Conservation (phyloP, 2,888 invertebrate species). For the Timandra comae region DNA sequence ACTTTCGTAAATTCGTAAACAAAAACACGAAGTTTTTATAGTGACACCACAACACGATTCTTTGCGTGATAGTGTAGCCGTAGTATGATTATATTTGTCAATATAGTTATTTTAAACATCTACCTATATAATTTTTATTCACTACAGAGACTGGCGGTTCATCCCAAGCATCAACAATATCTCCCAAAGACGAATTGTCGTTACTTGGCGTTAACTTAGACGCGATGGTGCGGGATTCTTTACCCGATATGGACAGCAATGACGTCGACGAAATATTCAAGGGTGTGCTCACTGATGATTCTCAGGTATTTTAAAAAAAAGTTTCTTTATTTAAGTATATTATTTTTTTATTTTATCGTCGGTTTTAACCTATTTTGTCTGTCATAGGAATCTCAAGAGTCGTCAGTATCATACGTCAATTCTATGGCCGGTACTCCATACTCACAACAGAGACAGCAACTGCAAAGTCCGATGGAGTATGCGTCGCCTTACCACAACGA, state of each 20-base stretch:
- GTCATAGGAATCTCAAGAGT: conserved; percentile 88
- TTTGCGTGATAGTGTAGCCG: neutral
- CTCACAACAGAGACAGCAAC: conserved; percentile 58
- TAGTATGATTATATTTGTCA: no score
- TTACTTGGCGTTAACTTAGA: conserved; percentile 80
- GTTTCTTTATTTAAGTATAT: neutral
- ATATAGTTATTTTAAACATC: no score
- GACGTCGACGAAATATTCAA: conserved; percentile 95
- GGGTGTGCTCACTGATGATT: conserved; percentile 90
- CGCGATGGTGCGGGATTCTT: conserved; percentile 81
- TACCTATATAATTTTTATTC: no score
- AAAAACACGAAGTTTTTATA: no score
- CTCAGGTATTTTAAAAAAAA: no score
- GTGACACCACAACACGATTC: no score
- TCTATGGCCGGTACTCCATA: conserved; percentile 59
- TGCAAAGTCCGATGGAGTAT: conserved; percentile 82
- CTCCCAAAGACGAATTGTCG: conserved; percentile 80
- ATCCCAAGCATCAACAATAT: conserved; percentile 61
- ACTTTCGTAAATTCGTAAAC: no score
- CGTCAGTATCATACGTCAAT: conserved; percentile 76
- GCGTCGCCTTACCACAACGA: conserved; percentile 88
- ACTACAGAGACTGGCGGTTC: conserved; percentile 56
- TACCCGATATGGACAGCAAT: conserved; percentile 92
- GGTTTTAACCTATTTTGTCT: no score
- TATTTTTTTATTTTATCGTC: neutral